Percentiles rank a stretch among this genome's conserved stretches.
Evolutionary conservation across 2,113 vertebrate species (phyloP).

Genomic region (Dicerorhinus sumatrensis): DNA sequence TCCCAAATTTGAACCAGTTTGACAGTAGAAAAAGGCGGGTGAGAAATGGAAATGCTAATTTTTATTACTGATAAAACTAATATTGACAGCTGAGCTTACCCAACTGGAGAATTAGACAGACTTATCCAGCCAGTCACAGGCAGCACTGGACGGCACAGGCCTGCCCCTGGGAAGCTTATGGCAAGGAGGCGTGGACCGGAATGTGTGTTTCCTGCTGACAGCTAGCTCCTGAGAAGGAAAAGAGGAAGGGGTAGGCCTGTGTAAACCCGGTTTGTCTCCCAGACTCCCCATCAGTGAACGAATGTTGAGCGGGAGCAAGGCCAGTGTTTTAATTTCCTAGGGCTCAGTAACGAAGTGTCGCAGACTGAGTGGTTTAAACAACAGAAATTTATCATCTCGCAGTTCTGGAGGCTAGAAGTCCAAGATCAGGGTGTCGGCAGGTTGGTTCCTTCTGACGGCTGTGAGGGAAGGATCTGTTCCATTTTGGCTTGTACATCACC

Average conservation of each 20-base stretch:
- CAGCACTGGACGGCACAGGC: background rate
- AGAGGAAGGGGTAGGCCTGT: background rate
- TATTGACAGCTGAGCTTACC: background rate
- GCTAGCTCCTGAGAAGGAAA: background rate
- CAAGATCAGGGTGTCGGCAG: background rate
- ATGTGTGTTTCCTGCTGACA: background rate
- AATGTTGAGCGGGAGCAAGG: background rate
- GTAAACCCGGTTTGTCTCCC: background rate
- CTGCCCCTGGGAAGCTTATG: background rate
- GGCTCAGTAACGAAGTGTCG: background rate
- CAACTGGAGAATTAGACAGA: background rate
- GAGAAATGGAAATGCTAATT: background rate
- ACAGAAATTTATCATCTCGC: background rate
- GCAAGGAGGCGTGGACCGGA: background rate
- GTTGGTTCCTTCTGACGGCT: background rate
- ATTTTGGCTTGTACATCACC: background rate
- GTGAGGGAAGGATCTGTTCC: background rate
- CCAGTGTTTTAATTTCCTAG: background rate
- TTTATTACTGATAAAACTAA: background rate
- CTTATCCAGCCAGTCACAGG: background rate
- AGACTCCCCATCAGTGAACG: background rate
- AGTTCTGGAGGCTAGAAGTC: background rate
- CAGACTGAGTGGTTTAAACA: background rate
- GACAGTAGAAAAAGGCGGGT: background rate
- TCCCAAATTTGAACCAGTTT: background rate